phyloP scores from a whole-genome alignment of 2,797 vertebrate species.

The Acropternis orthonyx region DNA sequence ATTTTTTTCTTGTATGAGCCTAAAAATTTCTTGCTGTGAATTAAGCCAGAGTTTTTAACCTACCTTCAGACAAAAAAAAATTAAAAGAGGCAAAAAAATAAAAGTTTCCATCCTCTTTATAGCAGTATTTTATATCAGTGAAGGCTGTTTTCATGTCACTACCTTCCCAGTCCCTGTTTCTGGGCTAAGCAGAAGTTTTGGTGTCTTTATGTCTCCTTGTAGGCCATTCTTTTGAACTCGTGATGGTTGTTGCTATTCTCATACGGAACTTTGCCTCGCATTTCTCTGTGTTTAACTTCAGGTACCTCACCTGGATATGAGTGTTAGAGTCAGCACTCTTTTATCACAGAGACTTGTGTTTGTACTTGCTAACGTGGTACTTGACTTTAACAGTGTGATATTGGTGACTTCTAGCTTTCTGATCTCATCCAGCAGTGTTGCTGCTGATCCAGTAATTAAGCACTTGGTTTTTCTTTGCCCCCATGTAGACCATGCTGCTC shows the following conservation, averaged over 20 bases:
- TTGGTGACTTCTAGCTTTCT: neutral
- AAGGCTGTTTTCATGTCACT: neutral
- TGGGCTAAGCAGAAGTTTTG: neutral
- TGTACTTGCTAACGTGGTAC: neutral
- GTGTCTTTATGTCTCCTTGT: neutral
- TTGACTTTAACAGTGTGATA: neutral
- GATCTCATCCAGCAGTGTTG: neutral
- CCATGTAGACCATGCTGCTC: neutral
- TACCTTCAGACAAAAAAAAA: neutral
- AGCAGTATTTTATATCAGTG: neutral
- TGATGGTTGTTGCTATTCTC: neutral
- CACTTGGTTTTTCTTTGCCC: neutral
- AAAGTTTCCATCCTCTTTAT: neutral
- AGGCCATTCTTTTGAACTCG: neutral
- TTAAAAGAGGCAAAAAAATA: neutral
- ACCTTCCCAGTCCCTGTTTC: neutral
- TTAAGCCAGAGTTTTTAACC: neutral
- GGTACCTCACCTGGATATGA: neutral
- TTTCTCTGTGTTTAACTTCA: neutral
- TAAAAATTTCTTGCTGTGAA: neutral
- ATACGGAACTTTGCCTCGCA: neutral
- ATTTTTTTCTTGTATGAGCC: neutral
- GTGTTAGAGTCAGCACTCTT: neutral
- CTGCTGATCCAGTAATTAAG: constrained; percentile 28
- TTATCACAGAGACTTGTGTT: neutral